Base-by-base conservation (phyloP, 2,888 invertebrate genomes). In the Catocala fraxini region DNA sequence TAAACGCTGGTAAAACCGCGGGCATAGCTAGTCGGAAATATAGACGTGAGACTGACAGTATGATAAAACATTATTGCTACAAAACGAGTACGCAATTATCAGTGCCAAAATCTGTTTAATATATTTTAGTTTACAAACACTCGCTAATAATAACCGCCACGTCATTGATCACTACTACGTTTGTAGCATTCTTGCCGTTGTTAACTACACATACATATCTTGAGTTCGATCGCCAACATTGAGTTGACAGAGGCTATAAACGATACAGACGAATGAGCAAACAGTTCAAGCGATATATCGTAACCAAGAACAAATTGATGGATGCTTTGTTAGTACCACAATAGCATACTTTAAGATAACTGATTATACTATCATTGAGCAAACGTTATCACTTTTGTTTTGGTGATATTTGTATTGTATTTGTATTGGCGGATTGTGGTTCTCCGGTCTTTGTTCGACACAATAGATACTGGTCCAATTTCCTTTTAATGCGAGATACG, bases 361-460 rank as follows among this genome's bases (percentile, higher is more conserved):
- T 62, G 58, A 67, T 67, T 58, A 35, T 47, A 41, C n/a, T 66
- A 73, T 67, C 73, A 62, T 42, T 56, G 11, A 41, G 10, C 33
- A 13, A 33, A 49, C 45, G 42, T 62, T 68, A 61, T 63, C 65
- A 48, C 15, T 59, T 51, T 65, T 66, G 52, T 55, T 55, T 49
- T 39, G 48, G 10, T 39, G 45, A 60, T 60, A 60, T n/a, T n/a
- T n/a, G n/a, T n/a, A n/a, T n/a, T n/a, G n/a, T n/a, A n/a, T n/a
- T n/a, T n/a, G n/a, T n/a, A n/a, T n/a, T 55, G 42, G 12, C 13
- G 6, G 47, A n/a, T 54, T 12, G 55, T n/a, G 25, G 25, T 33
- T 33, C 42, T 34, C 34, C 49, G 43, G 25, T 43, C 53, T 43
- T 43, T 56, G 43, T 45, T 55, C 12, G 13, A 53, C 15, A 73